These are phyloP conservation scores for Eurytoma adleriae DNA, from an alignment of 2,888 invertebrate species.

Conservation along the genomic window DNA sequence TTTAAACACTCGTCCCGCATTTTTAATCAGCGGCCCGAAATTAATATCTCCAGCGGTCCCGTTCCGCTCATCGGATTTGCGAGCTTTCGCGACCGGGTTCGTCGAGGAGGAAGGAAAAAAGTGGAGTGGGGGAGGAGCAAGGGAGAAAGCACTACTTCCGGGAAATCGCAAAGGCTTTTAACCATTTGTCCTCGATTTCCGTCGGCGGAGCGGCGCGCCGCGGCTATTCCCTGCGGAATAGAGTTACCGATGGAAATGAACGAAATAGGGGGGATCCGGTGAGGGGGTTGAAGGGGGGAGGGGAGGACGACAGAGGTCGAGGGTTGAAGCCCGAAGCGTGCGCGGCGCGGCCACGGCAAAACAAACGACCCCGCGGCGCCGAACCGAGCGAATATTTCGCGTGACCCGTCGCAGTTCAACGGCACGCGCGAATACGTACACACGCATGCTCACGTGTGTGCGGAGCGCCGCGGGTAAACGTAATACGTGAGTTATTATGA, in stretches of 20 bases:
- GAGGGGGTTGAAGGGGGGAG: neutral
- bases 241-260: constrained; percentile 56
- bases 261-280: neutral
- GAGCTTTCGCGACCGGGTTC: no score
- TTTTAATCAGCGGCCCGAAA: no score
- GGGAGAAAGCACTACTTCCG: neutral
- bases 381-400: constrained; percentile 18
- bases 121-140: neutral
- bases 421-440: no score
- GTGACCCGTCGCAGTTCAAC: constrained; percentile 6
- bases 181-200: constrained; percentile 61
- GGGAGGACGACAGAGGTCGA: neutral
- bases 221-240: constrained; percentile 59
- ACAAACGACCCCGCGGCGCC: constrained; percentile 30
- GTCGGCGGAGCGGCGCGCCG: constrained; percentile 23
- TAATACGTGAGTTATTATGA: no score
- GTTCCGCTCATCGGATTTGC: no score
- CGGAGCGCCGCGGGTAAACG: no score
- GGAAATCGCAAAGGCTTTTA: constrained; percentile 42
- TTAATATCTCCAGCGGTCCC: no score
- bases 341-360: neutral
- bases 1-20: no score
- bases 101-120: no score
- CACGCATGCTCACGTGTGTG: no score
- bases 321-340: neutral